phyloP scores from a whole-genome alignment of 2,888 invertebrate species.

The Acrobasis consociella region DNA sequence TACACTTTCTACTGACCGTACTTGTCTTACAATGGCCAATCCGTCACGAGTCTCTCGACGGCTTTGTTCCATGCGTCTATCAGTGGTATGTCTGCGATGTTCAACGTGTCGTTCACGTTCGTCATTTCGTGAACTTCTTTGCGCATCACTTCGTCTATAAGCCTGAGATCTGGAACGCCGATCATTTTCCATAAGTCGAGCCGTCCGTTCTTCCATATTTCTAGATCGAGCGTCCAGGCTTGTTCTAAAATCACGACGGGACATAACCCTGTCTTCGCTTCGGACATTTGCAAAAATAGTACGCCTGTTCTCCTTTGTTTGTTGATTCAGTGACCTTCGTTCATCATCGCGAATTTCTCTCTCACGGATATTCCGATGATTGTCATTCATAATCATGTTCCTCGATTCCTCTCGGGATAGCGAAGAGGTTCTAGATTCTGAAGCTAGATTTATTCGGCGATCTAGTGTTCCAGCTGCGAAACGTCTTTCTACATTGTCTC shows the following conservation, averaged over 20 bases:
- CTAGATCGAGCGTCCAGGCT: conserved; percentile 1
- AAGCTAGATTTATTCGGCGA: not conserved
- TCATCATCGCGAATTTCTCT: conserved; percentile 2
- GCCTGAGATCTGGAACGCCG: not conserved
- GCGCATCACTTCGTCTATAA: not conserved
- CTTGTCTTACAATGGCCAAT: not conserved
- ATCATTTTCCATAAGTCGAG: not conserved
- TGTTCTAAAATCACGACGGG: not conserved
- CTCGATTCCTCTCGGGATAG: conserved; percentile 1
- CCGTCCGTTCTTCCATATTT: conserved; percentile 2
- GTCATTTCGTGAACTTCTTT: conserved; percentile 6
- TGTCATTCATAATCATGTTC: conserved; percentile 1
- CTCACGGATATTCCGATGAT: not conserved
- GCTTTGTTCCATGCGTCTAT: conserved; percentile 5
- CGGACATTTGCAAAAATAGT: not conserved
- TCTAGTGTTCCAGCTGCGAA: not conserved
- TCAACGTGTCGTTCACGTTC: not conserved
- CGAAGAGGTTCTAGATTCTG: not conserved
- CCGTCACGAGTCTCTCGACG: not conserved
- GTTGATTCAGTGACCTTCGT: conserved; percentile 1
- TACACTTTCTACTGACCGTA: conserved; percentile 1
- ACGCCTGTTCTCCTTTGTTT: conserved; percentile 6
- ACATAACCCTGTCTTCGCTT: not conserved
- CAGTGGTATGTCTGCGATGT: conserved; percentile 1
- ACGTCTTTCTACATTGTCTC: conserved; percentile 6